Evolutionary conservation across 2,113 vertebrate species (phyloP).

Genomic region (Hoplias malabaricus): DNA sequence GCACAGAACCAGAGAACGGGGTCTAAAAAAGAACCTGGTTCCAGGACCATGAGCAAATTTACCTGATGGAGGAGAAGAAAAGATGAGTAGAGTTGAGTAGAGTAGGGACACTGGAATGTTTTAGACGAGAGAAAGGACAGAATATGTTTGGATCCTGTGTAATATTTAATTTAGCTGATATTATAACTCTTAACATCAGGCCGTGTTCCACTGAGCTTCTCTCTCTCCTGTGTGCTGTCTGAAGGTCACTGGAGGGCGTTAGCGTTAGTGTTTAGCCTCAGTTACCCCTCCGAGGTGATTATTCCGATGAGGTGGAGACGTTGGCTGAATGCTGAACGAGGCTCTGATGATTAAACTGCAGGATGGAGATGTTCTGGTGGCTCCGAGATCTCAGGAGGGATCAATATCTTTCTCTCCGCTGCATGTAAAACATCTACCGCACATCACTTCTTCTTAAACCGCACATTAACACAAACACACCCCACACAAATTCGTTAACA

Average conservation of each 20-base stretch:
- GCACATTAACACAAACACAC: constrained; percentile 69
- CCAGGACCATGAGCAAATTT: too few species aligned
- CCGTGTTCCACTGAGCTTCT: too few species aligned
- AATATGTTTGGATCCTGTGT: too few species aligned
- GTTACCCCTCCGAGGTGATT: constrained; percentile 51
- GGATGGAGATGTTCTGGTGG: constrained; percentile 71
- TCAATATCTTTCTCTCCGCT: constrained; percentile 72
- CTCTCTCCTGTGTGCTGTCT: constrained; percentile 20
- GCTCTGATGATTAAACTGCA: constrained; percentile 72
- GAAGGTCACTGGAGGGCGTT: constrained; percentile 66
- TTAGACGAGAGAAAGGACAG: too few species aligned
- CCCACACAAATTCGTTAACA: constrained; percentile 48
- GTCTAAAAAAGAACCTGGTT: too few species aligned
- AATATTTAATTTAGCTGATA: too few species aligned
- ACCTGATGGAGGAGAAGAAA: too few species aligned
- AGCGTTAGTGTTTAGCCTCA: constrained; percentile 67
- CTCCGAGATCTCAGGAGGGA: constrained; percentile 70
- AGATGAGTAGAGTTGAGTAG: too few species aligned
- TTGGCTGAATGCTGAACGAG: constrained; percentile 70
- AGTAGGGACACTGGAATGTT: too few species aligned
- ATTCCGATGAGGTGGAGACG: constrained; percentile 51
- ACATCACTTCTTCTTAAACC: constrained; percentile 62
- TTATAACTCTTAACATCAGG: too few species aligned
- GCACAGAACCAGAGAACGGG: too few species aligned
- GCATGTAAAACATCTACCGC: constrained; percentile 72